phyloP scores from a whole-genome alignment of 2,888 invertebrate species.

The Lordiphosa andalusiaca region DNA sequence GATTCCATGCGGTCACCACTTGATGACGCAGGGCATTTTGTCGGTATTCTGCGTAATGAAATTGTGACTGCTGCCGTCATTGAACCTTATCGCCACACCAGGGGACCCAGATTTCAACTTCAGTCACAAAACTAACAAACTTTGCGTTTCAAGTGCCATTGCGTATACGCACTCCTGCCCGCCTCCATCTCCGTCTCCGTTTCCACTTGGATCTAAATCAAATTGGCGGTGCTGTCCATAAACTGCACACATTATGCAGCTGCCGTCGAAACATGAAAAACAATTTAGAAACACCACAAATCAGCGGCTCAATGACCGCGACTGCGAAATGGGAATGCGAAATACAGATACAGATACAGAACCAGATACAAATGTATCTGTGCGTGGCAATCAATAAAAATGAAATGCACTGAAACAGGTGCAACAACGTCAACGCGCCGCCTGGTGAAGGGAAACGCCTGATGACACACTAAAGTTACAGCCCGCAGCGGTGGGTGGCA shows the following conservation, averaged over 20 bases:
- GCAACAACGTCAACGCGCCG: constrained; percentile 49
- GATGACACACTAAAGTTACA: constrained; percentile 63
- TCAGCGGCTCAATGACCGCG: constrained; percentile 71
- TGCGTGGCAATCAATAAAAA: constrained; percentile 62
- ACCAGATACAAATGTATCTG: constrained; percentile 13
- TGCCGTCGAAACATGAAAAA: constrained; percentile 67
- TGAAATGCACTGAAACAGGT: constrained; percentile 66
- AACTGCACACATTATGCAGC: constrained; percentile 68
- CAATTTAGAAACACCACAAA: constrained; percentile 73
- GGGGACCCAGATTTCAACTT: too few species aligned
- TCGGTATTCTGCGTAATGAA: too few species aligned
- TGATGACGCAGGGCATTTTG: too few species aligned
- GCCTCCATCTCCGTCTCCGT: constrained; percentile 4
- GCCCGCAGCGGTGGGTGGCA: constrained; percentile 70
- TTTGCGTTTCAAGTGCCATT: constrained; percentile 1
- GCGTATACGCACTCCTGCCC: too few species aligned
- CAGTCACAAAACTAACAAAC: too few species aligned
- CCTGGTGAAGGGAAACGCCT: constrained; percentile 57
- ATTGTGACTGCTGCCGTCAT: too few species aligned
- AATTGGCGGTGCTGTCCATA: constrained; percentile 50
- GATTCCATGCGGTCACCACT: too few species aligned
- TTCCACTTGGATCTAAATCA: constrained; percentile 31
- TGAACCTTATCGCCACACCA: too few species aligned
- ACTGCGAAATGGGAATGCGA: constrained; percentile 24
- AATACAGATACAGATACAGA: constrained; percentile 28